Evolutionary conservation across 2,113 vertebrate species (phyloP).

Genomic region (Etheostoma cragini): DNA sequence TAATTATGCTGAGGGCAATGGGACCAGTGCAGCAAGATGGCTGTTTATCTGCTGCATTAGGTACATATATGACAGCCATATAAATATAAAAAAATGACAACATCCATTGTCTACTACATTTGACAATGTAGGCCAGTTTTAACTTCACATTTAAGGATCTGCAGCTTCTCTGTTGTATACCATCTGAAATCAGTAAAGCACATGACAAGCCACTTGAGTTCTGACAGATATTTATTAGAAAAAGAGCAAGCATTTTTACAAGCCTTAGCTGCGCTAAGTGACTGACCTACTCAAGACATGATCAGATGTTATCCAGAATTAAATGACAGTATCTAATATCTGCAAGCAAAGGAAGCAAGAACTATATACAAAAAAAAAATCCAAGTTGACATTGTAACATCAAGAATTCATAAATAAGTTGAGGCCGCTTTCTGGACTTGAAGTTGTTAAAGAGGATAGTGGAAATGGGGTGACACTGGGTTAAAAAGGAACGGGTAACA

Average conservation of each 20-base stretch:
- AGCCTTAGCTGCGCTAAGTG: conserved; percentile 42
- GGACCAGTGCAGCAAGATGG: no score
- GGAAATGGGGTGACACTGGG: conserved; percentile 8
- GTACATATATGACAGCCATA: background rate
- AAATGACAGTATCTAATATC: conserved; percentile 66
- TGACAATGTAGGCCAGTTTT: background rate
- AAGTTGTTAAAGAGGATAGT: conserved; percentile 64
- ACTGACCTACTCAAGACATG: conserved; percentile 13
- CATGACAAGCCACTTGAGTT: background rate
- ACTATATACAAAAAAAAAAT: conserved; percentile 71
- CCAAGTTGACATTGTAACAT: conserved; percentile 62
- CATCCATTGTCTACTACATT: no score
- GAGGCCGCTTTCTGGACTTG: conserved; percentile 84
- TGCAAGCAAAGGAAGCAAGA: conserved; percentile 43
- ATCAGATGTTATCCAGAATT: conserved; percentile 49
- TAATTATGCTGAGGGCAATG: background rate
- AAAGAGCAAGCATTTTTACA: conserved; percentile 74
- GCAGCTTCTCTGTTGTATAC: no score
- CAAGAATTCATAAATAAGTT: conserved; percentile 38
- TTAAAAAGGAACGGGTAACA: background rate
- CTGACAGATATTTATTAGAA: conserved; percentile 80
- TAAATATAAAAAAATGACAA: no score
- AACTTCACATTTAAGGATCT: no score
- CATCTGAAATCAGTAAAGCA: background rate
- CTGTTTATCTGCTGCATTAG: no score